Evolutionary conservation across 2,888 invertebrate genomes (phyloP), one percentile per base, ranked within the genome.

Genomic region (Ennomos quercinarius): DNA sequence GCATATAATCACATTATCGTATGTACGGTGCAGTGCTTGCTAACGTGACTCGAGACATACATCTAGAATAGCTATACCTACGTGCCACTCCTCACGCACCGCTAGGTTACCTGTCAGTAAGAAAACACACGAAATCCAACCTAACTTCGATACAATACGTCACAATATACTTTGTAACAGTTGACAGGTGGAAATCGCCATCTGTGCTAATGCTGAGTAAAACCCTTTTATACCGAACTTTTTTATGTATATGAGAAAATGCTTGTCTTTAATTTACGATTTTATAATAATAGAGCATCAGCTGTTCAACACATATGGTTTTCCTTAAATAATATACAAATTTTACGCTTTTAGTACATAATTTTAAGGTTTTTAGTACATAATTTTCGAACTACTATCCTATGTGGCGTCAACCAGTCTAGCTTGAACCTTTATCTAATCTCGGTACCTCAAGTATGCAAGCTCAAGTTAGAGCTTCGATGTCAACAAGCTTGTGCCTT

Each of bases 51-150:
- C 61, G 56, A 67, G 46, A 56, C 60, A 56, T 37, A 39, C 17
- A 12, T 46, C 13, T 34, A 40, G 27, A 49, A 27, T 27, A 27
- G 27, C 27, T 12, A 27, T 39, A 51, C 47, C 34, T 66, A 68
- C 66, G 68, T 66, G 68, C 44, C 48, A 36, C 37, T n/a, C 39
- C 64, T 60, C 66, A 64, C 66, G 68, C 60, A 60, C 50, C 44
- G 36, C 11, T 44, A 34, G 45, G 45, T 44, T 27, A 52, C 49
- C 54, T 59, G 42, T 27, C 41, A 17, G 35, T 40, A 45, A 34
- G 12, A 36, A 46, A 12, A 39, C 45, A 49, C 5, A 40, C 61
- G 8, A 68, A 42, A 64, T 17, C 47, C 9, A 11, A 61, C 61
- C 53, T 47, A 50, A 59, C 55, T 3, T 8, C 9, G 10, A 11